A percentile compares a stretch with the other conserved stretches of the same genome.
Conservation (phyloP, 2,888 invertebrate genomes). For the Bedellia somnulentella region DNA sequence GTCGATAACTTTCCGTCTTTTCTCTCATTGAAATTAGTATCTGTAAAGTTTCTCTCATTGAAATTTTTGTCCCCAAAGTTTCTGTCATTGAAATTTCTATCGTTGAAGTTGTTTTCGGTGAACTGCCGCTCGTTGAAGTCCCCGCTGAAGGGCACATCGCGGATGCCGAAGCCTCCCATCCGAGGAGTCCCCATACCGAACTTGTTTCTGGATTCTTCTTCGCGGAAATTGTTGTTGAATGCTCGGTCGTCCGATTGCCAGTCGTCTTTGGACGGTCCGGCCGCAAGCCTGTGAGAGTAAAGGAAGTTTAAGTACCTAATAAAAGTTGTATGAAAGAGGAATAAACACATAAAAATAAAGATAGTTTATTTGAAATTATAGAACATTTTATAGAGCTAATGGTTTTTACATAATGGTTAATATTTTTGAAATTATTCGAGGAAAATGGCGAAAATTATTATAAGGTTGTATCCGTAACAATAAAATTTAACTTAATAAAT, state of each 20-base stretch:
- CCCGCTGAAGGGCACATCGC: conserved; percentile 45
- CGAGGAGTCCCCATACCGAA: conserved; percentile 46
- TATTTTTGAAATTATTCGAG: too few species aligned
- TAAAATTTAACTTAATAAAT: too few species aligned
- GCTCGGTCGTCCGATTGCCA: too few species aligned
- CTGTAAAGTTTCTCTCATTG: conserved; percentile 15
- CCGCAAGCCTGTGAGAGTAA: conserved; percentile 23
- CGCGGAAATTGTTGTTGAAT: conserved; percentile 43
- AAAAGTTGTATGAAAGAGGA: too few species aligned
- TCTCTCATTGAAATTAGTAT: conserved; percentile 26
- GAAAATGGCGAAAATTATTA: too few species aligned
- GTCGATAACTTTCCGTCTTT: conserved; percentile 51
- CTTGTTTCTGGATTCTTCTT: conserved; percentile 43
- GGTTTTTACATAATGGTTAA: too few species aligned
- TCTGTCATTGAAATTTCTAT: conserved; percentile 30
- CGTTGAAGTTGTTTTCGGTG: conserved; percentile 33
- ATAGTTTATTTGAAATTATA: too few species aligned
- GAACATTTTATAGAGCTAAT: too few species aligned
- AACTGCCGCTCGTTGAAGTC: conserved; percentile 45
- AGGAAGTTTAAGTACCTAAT: too few species aligned
- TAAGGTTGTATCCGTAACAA: too few species aligned
- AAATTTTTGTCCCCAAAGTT: conserved; percentile 10
- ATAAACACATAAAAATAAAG: too few species aligned
- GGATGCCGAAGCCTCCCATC: conserved; percentile 53
- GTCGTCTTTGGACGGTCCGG: conserved; percentile 38